Percentiles rank a stretch among this genome's conserved stretches.
Conservation (phyloP, 2,113 vertebrate species). For the Myiozetetes cayanensis region DNA sequence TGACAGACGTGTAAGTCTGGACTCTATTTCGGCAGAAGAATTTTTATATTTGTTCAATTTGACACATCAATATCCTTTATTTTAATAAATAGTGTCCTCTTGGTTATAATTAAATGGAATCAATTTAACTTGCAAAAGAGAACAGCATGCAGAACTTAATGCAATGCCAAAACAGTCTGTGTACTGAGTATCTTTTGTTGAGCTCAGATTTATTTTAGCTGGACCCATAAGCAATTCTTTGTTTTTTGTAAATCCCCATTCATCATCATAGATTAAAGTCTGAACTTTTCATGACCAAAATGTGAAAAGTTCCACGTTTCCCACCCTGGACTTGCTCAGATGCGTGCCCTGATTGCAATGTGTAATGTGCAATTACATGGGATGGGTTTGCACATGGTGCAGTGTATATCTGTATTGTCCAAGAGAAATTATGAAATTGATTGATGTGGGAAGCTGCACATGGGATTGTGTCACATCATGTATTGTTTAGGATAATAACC, state of each 20-base stretch:
- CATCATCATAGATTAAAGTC: background rate
- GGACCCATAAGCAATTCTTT: background rate
- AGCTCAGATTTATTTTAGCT: background rate
- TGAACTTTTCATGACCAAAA: background rate
- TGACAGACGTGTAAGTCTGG: background rate
- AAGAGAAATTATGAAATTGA: background rate
- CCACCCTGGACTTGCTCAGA: background rate
- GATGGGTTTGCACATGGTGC: background rate
- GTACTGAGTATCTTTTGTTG: background rate
- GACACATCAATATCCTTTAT: background rate
- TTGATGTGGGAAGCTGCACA: background rate
- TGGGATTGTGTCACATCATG: background rate
- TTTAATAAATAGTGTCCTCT: background rate
- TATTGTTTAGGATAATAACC: background rate
- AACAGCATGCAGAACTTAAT: background rate
- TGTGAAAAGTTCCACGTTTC: background rate
- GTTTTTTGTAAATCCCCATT: background rate
- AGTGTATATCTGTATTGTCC: background rate
- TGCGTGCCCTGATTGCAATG: background rate
- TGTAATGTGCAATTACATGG: background rate
- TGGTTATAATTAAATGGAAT: background rate
- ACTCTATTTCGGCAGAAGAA: background rate
- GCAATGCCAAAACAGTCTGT: background rate
- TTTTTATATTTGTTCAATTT: background rate
- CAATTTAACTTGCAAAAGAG: background rate